A percentile compares a stretch with the other conserved stretches of the same genome.
Evolutionary conservation across 2,888 invertebrate genomes (phyloP).

Genomic region (Siphlonurus alternatus): DNA sequence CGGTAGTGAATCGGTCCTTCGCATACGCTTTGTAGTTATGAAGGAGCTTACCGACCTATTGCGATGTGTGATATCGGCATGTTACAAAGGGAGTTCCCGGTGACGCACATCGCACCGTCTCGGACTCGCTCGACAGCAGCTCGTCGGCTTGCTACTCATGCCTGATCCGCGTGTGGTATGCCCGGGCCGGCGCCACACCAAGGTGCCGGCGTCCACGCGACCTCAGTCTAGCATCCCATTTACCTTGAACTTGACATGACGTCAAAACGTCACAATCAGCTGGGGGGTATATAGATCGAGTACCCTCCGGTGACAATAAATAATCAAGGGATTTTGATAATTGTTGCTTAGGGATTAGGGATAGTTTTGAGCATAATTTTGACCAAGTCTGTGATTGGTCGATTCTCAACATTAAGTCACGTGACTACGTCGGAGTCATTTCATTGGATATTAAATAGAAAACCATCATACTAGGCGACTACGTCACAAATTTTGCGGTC

Average conservation of each 20-base stretch:
- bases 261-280: constrained; percentile 1
- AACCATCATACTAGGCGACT: not conserved
- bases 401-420: constrained; percentile 6
- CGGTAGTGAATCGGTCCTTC: not conserved
- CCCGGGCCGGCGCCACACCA: too few species aligned
- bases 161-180: too few species aligned
- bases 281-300: not conserved
- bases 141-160: too few species aligned
- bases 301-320: not conserved
- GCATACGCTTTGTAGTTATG: not conserved
- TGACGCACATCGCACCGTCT: not conserved
- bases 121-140: too few species aligned
- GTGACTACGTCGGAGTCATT: constrained; percentile 7
- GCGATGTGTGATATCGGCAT: not conserved
- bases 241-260: constrained; percentile 1
- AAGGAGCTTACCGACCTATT: not conserved
- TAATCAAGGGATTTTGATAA: not conserved
- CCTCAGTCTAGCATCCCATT: not conserved
- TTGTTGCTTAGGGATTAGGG: not conserved
- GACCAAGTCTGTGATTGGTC: constrained; percentile 6
- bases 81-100: not conserved
- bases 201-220: not conserved
- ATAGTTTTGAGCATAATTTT: constrained; percentile 9
- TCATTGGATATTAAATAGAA: constrained; percentile 8
- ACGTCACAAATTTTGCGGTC: constrained; percentile 31